Evolutionary conservation across 2,888 invertebrate species (phyloP).

Genomic region (Drosophila meridiana): DNA sequence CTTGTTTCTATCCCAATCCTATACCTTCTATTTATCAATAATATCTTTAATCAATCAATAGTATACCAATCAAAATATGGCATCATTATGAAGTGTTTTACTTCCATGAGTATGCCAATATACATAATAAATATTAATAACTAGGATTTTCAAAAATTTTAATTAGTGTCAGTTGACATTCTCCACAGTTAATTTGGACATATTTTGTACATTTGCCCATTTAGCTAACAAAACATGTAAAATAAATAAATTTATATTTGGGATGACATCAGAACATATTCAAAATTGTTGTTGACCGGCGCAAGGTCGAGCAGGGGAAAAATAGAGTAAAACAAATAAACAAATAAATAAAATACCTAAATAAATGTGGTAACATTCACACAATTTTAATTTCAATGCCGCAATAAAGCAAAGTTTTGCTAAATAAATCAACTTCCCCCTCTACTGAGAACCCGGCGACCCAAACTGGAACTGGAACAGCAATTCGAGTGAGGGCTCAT

Average conservation of each 20-base stretch:
- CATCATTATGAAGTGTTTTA: too few species aligned
- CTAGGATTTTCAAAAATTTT: not conserved
- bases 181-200: not conserved
- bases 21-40: too few species aligned
- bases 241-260: slow-evolving; percentile 4
- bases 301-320: slow-evolving; percentile 31
- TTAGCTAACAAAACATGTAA: not conserved
- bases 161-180: not conserved
- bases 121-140: too few species aligned
- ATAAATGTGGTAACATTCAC: slow-evolving; percentile 43
- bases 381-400: slow-evolving; percentile 49
- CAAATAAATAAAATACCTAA: slow-evolving; percentile 25
- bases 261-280: slow-evolving; percentile 47
- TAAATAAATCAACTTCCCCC: slow-evolving; percentile 41
- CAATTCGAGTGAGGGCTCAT: slow-evolving; percentile 46
- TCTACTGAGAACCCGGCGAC: not conserved
- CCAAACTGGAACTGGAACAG: slow-evolving; percentile 26
- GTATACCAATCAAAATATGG: too few species aligned
- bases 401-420: slow-evolving; percentile 11
- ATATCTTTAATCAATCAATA: too few species aligned
- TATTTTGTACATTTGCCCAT: not conserved
- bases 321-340: slow-evolving; percentile 7
- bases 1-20: too few species aligned
- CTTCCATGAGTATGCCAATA: not conserved
- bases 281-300: slow-evolving; percentile 11